Percentiles rank a stretch among this genome's conserved stretches.
phyloP scores from a whole-genome alignment of 2,113 vertebrate genomes.

The Sturnira hondurensis region DNA sequence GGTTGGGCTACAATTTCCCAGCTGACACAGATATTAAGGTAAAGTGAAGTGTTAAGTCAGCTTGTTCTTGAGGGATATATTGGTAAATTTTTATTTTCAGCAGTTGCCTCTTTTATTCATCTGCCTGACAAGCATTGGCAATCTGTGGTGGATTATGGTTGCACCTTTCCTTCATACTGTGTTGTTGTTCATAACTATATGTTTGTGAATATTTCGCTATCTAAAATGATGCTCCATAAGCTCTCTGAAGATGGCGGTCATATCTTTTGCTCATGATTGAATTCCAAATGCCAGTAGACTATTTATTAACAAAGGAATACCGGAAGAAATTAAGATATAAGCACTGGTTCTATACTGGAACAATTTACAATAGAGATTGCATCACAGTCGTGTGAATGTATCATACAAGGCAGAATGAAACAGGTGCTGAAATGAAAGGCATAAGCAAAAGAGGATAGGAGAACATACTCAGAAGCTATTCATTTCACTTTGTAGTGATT shows the following conservation, averaged over 20 bases:
- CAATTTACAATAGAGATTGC: not conserved
- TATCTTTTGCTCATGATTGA: slow-evolving; percentile 31
- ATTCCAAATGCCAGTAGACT: not conserved
- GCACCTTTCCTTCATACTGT: slow-evolving; percentile 17
- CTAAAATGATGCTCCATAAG: not conserved
- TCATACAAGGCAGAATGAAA: not conserved
- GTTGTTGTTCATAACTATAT: not conserved
- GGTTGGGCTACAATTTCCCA: slow-evolving; percentile 83
- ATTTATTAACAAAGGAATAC: slow-evolving; percentile 24
- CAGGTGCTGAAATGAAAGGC: slow-evolving; percentile 25
- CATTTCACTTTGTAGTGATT: not conserved
- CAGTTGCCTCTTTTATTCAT: slow-evolving; percentile 29
- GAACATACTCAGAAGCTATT: not conserved
- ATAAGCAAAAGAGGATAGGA: not conserved
- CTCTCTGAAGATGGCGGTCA: not conserved
- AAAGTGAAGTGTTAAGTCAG: slow-evolving; percentile 57
- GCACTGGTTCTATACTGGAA: not conserved
- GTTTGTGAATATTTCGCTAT: not conserved
- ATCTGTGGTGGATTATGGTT: not conserved
- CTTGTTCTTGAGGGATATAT: slow-evolving; percentile 17
- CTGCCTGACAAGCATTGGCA: not conserved
- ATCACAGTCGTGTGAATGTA: not conserved
- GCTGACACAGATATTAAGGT: slow-evolving; percentile 85
- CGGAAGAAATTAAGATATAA: slow-evolving; percentile 28
- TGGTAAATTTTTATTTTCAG: slow-evolving; percentile 32